A percentile compares a stretch with the other conserved stretches of the same genome.
These are phyloP conservation scores for Lophotis ruficrista DNA, from an alignment of 2,113 vertebrate genomes.

Conservation along the genomic window DNA sequence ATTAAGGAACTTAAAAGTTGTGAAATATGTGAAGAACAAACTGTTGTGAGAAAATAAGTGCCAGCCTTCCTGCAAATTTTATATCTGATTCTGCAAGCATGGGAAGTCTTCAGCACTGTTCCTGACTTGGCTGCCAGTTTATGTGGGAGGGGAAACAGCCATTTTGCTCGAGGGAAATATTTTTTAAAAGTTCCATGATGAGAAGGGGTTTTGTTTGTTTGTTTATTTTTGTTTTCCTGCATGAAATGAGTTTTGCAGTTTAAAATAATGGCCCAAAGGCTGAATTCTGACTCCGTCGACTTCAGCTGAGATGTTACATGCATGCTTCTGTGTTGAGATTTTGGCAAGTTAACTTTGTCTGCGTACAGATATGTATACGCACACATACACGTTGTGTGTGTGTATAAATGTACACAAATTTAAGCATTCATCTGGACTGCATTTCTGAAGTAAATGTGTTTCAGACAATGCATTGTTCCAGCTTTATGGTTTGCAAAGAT, in stretches of 20 bases:
- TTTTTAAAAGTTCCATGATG: conserved; percentile 65
- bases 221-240: conserved; percentile 46
- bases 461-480: conserved; percentile 8
- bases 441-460: conserved; percentile 25
- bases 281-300: conserved; percentile 2
- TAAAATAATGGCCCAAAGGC: conserved; percentile 42
- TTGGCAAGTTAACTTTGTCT: background rate
- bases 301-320: background rate
- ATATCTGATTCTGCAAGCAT: conserved; percentile 62
- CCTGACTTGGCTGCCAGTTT: conserved; percentile 73
- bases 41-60: conserved; percentile 74
- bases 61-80: conserved; percentile 72
- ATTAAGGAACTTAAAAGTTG: conserved; percentile 72
- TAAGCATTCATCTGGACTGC: conserved; percentile 30
- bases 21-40: conserved; percentile 74
- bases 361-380: background rate
- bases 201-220: conserved; percentile 60
- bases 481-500: conserved; percentile 3
- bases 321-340: background rate
- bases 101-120: conserved; percentile 67
- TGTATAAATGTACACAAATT: background rate
- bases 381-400: background rate
- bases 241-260: conserved; percentile 46
- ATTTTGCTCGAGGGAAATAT: conserved; percentile 65
- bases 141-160: conserved; percentile 72